Base-by-base conservation (phyloP, 2,797 vertebrate species). In the Danio choprae region DNA sequence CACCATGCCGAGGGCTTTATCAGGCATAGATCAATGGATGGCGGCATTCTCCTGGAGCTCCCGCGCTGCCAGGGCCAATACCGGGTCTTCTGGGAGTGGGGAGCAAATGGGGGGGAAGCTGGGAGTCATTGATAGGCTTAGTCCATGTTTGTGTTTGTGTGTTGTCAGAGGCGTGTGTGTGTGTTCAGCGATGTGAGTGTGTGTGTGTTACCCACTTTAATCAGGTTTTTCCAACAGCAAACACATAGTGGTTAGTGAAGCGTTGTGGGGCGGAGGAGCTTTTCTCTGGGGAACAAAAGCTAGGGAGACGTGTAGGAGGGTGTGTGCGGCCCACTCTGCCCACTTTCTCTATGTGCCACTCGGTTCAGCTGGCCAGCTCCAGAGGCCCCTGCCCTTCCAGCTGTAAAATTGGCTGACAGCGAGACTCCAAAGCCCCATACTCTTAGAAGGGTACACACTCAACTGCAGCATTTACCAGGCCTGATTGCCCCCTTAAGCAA, bases 1-100 rank as follows among this genome's bases (percentile, higher is more conserved):
- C 91, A 90, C 91, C 89, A 90, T 84, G 81, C 89, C 85, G 89
- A 88, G 87, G 86, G 91, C 90, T 94, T 92, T 92, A 93, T 92
- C 92, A 92, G 90, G 92, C 91, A 88, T 83, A 92, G 92, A 94
- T 94, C 94, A 93, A 92, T 94, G 91, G 90, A 90, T 83, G 87
- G 87, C 87, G 88, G 90, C 90, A 91, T 93, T 93, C 91, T 93
- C 89, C 90, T 86, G 70, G 90, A 87, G 92, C 87, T 81, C 89
- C 89, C 83, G 87, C 87, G 87, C 90, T 89, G 88, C 91, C 89
- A 92, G 91, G 91, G 92, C 91, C 94, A 93, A 93, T 91, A 93
- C 92, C 87, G 88, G 91, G 91, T 92, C 91, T 91, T 87, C 84
- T 90, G 91, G 91, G 81, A 84, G 44, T 22, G 65, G 16, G 72